Evolutionary conservation across 2,888 invertebrate genomes (phyloP), one percentile per base, ranked within the genome.

Genomic region (Himalopsyche anomala): DNA sequence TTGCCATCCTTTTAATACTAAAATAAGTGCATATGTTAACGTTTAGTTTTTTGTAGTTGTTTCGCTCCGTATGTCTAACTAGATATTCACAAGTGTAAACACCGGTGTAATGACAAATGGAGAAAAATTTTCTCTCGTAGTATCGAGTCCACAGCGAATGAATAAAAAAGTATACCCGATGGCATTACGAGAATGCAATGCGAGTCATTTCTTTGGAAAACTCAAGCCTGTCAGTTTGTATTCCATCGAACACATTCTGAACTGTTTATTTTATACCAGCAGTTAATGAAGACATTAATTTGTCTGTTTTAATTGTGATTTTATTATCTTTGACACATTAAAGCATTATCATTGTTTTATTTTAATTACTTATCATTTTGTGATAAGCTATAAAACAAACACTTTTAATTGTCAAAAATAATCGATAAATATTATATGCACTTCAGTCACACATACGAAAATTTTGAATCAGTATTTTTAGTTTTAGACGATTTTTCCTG

Each of bases 71-170:
- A 36, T 74, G 38, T 74, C 74, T 38, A 74, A 36, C 74, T 28
- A 28, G 74, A 12, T 74, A 74, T 74, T 74, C 74, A 74, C 74
- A 38, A 74, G 74, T 74, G 74, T 74, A 74, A 74, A 74, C 74
- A 74, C 4, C 36, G 38, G 15, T 74, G 74, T 74, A 36, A 11
- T 19, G 12, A 74, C 74, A 74, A 36, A 38, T 36, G 74, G 12
- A 74, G 74, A 74, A 36, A 36, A 38, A 38, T 74, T 74, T 74
- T 74, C 74, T 36, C 74, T 74, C 45, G 45, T 45, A 4, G 9
- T 45, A 4, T 45, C 74, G 74, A 51, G 51, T 36, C 28, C 74
- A 74, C 36, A 15, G 36, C 38, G 12, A 74, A 19, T 4, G 74
- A 15, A 38, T 51, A 74, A 74, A 74, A 74, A 74, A 74, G 9